Percentiles rank a stretch among this genome's conserved stretches.
phyloP scores from a whole-genome alignment of 2,797 vertebrate genomes.

The Caiman crocodilus region DNA sequence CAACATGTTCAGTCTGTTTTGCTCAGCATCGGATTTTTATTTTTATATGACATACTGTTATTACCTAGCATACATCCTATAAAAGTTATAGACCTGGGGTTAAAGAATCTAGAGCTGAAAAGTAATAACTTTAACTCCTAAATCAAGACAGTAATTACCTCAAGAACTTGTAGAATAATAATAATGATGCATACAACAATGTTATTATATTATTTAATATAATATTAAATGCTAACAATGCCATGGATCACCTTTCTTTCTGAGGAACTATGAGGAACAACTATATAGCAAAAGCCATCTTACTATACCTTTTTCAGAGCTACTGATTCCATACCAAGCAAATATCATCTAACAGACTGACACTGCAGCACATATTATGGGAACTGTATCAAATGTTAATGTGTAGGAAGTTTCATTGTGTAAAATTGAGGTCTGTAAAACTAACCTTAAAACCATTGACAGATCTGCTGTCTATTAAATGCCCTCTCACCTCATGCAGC shows the following conservation, averaged over 20 bases:
- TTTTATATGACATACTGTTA: not conserved
- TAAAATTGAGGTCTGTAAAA: conserved; percentile 54
- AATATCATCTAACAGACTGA: conserved; percentile 48
- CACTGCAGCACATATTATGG: conserved; percentile 18
- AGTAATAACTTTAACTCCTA: not conserved
- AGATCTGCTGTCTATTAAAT: conserved; percentile 49
- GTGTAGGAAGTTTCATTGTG: conserved; percentile 29
- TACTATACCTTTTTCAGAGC: conserved; percentile 9
- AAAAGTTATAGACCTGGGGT: not conserved
- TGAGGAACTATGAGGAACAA: conserved; percentile 20
- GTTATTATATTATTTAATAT: conserved; percentile 33
- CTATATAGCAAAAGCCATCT: not conserved
- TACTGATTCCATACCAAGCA: conserved; percentile 29
- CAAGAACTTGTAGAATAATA: not conserved
- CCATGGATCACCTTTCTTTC: conserved; percentile 30
- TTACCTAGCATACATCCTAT: not conserved
- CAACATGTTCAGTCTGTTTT: rapidly evolving
- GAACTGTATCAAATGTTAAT: conserved; percentile 58
- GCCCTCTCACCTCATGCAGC: conserved; percentile 60
- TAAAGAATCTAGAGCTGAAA: conserved; percentile 20
- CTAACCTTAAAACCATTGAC: conserved; percentile 56
- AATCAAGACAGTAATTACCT: conserved; percentile 20
- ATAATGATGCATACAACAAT: not conserved
- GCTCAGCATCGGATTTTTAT: not conserved
- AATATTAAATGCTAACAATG: conserved; percentile 17